Percentiles rank a stretch among this genome's conserved stretches.
Evolutionary conservation across 2,797 vertebrate species (phyloP).

Genomic region (Gobio occitaniae): DNA sequence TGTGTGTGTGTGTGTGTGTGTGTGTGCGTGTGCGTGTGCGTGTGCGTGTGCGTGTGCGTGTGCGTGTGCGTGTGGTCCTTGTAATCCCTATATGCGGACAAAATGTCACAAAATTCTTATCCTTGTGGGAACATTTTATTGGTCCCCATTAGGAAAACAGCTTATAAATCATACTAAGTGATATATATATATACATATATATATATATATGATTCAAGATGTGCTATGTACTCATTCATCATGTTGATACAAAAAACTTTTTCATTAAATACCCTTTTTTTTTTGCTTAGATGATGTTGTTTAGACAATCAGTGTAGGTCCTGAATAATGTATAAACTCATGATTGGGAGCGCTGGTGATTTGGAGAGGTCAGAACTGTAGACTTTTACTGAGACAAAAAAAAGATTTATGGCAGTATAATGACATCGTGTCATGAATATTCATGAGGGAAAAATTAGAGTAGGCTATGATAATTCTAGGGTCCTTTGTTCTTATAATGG

Average conservation of each 20-base stretch:
- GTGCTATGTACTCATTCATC: constrained; percentile 11
- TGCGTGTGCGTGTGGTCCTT: no score
- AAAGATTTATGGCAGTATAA: constrained; percentile 59
- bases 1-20: no score
- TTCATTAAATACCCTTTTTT: constrained; percentile 31
- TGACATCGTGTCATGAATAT: constrained; percentile 62
- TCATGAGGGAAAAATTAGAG: constrained; percentile 59
- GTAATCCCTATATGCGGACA: no score
- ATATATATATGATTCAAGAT: not conserved
- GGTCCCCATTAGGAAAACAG: no score
- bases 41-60: no score
- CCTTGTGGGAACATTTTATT: no score
- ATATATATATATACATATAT: not conserved
- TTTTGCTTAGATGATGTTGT: constrained; percentile 47
- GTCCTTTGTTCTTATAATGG: constrained; percentile 50
- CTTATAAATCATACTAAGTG: no score
- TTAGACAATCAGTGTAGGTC: constrained; percentile 50
- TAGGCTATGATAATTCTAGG: constrained; percentile 57
- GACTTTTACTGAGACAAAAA: constrained; percentile 53
- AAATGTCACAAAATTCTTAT: no score
- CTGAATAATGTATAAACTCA: constrained; percentile 58
- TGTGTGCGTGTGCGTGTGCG: no score
- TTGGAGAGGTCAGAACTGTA: constrained; percentile 58
- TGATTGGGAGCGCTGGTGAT: constrained; percentile 59
- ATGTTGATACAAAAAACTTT: constrained; percentile 10